A percentile compares a stretch with the other conserved stretches of the same genome.
These are phyloP conservation scores for Dermolepida albohirtum DNA, from an alignment of 2,888 invertebrate species.

Conservation along the genomic window DNA sequence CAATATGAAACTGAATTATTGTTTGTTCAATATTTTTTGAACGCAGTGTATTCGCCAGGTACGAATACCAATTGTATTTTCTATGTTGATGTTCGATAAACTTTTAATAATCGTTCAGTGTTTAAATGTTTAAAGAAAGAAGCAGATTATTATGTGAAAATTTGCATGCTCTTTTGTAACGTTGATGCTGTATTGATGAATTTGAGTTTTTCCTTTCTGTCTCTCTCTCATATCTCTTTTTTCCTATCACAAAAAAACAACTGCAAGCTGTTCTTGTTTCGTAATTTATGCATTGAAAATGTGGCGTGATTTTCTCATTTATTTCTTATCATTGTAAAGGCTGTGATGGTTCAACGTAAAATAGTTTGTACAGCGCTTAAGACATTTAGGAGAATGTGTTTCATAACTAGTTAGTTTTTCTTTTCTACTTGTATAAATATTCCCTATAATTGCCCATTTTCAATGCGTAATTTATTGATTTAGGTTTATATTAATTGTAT, in stretches of 20 bases:
- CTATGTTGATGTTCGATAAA: slow-evolving; percentile 2
- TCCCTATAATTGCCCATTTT: not conserved
- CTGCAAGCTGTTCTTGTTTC: too few species aligned
- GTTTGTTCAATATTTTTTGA: not conserved
- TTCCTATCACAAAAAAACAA: not conserved
- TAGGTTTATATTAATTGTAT: too few species aligned
- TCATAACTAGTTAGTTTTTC: not conserved
- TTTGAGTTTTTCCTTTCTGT: not conserved
- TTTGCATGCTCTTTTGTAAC: slow-evolving; percentile 9
- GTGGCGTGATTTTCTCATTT: not conserved
- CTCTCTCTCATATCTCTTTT: not conserved
- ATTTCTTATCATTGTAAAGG: slow-evolving; percentile 8
- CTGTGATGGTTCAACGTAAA: slow-evolving; percentile 17
- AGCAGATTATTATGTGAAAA: not conserved
- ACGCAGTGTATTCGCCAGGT: not conserved
- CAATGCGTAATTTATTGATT: too few species aligned
- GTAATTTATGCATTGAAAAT: slow-evolving; percentile 8
- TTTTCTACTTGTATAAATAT: not conserved
- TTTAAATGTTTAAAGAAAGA: slow-evolving; percentile 22
- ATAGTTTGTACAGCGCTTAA: slow-evolving; percentile 11
- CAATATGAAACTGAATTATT: not conserved
- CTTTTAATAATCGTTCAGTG: slow-evolving; percentile 4
- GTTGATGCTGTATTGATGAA: slow-evolving; percentile 10
- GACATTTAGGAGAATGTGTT: not conserved
- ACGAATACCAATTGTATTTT: slow-evolving; percentile 5